phyloP scores from a whole-genome alignment of 2,888 invertebrate genomes.

The Yponomeuta evonymella region DNA sequence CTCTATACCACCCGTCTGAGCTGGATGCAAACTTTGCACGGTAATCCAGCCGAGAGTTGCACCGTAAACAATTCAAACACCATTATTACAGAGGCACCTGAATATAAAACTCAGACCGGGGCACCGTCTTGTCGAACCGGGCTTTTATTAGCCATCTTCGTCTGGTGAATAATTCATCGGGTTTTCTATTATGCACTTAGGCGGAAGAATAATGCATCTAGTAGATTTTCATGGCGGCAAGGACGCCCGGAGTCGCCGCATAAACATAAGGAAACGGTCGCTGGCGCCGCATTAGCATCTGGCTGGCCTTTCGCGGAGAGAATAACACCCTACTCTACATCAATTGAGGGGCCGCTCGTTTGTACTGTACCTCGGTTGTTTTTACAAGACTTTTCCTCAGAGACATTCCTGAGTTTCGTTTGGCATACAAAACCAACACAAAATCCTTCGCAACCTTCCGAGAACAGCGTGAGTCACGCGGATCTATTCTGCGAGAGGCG shows the following conservation, averaged over 20 bases:
- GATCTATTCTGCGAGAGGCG: constrained; percentile 1
- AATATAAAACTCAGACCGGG: constrained; percentile 61
- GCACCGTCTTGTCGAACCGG: constrained; percentile 53
- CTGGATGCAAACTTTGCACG: constrained; percentile 35
- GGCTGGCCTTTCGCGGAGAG: constrained; percentile 18
- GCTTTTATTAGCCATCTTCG: constrained; percentile 61
- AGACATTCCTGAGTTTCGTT: background rate
- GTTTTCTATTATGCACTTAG: constrained; percentile 64
- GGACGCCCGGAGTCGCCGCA: constrained; percentile 38
- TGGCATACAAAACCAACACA: background rate
- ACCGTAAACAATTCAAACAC: constrained; percentile 47
- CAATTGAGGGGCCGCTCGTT: background rate
- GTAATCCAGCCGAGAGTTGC: constrained; percentile 47
- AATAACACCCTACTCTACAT: constrained; percentile 6
- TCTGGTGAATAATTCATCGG: constrained; percentile 63
- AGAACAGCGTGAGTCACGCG: background rate
- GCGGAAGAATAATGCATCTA: constrained; percentile 61
- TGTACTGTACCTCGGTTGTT: background rate
- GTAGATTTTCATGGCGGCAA: constrained; percentile 51
- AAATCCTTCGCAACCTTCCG: background rate
- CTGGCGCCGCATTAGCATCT: constrained; percentile 40
- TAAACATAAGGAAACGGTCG: constrained; percentile 37
- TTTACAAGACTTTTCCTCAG: background rate
- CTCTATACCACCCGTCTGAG: constrained; percentile 36
- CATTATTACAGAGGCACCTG: constrained; percentile 48